Conservation (phyloP, 92 coral and sea anemone genomes). For the Virgularia gustaviana region DNA sequence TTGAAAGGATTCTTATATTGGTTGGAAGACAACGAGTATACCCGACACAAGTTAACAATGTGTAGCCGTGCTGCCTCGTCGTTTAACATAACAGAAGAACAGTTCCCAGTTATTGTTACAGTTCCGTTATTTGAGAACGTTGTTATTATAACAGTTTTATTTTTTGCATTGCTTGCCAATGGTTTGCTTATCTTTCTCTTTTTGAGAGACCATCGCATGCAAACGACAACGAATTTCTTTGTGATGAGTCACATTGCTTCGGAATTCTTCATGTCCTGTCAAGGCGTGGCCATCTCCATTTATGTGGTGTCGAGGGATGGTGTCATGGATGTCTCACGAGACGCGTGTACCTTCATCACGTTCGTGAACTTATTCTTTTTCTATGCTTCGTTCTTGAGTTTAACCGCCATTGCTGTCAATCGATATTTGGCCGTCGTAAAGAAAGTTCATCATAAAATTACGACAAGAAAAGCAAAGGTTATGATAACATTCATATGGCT, state of each 20-base stretch:
- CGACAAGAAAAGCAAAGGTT: conserved; percentile 48
- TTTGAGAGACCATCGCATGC: conserved; percentile 65
- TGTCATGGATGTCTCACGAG: neutral
- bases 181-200: conserved; percentile 61
- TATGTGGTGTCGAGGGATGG: conserved; percentile 51
- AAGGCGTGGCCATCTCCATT: conserved; percentile 63
- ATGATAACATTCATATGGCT: conserved; percentile 56
- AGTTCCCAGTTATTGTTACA: no score
- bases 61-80: no score
- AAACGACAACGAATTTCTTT: conserved; percentile 61
- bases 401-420: conserved; percentile 66
- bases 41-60: neutral
- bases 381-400: conserved; percentile 57
- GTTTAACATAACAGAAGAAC: no score
- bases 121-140: conserved; percentile 14
- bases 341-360: conserved; percentile 57
- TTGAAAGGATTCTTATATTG: no score
- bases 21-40: no score
- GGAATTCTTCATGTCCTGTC: conserved; percentile 62
- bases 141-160: conserved; percentile 41
- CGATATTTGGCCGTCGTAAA: conserved; percentile 76
- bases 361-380: conserved; percentile 62
- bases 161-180: conserved; percentile 57
- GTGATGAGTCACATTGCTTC: conserved; percentile 68
- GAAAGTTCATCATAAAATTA: conserved; percentile 64